Percentiles rank a stretch among this genome's conserved stretches.
These are phyloP conservation scores for Hippoglossus hippoglossus DNA, from an alignment of 2,797 vertebrate genomes.

Conservation along the genomic window DNA sequence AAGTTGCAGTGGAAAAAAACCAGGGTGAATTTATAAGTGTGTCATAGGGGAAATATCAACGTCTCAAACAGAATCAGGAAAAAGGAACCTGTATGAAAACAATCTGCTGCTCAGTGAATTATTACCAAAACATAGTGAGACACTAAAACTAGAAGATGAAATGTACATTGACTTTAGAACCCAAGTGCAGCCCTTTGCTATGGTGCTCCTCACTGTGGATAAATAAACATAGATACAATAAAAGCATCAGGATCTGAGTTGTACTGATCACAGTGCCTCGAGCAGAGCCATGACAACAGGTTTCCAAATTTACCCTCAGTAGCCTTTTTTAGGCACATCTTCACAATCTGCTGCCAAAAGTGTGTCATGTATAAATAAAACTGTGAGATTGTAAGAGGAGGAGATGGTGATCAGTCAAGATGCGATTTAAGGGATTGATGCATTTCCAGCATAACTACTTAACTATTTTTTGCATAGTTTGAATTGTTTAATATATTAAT, in stretches of 20 bases:
- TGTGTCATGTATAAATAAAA: conserved; percentile 53
- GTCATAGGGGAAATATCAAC: conserved; percentile 12
- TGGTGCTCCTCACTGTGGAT: no score
- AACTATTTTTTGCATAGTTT: no score
- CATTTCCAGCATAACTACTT: no score
- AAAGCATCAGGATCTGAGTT: no score
- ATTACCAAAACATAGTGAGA: no score
- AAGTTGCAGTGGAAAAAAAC: conserved; percentile 19
- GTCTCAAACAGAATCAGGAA: conserved; percentile 9
- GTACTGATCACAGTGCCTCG: no score
- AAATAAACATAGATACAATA: no score
- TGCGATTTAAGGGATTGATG: no score
- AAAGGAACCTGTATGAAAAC: not conserved
- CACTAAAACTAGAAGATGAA: no score
- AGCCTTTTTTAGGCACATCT: conserved; percentile 32
- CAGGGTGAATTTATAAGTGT: conserved; percentile 4
- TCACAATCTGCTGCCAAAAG: conserved; percentile 24
- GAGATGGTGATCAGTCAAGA: not conserved
- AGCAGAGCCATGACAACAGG: conserved; percentile 33
- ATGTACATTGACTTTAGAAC: no score
- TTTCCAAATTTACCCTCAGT: conserved; percentile 33
- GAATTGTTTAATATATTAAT: not conserved
- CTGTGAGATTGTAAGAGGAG: conserved; percentile 5
- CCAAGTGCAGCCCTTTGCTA: no score
- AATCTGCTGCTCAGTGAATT: not conserved